phyloP scores from a whole-genome alignment of 30 jellyfish, hydroid and myxozoan species.

The Cassiopea andromeda region DNA sequence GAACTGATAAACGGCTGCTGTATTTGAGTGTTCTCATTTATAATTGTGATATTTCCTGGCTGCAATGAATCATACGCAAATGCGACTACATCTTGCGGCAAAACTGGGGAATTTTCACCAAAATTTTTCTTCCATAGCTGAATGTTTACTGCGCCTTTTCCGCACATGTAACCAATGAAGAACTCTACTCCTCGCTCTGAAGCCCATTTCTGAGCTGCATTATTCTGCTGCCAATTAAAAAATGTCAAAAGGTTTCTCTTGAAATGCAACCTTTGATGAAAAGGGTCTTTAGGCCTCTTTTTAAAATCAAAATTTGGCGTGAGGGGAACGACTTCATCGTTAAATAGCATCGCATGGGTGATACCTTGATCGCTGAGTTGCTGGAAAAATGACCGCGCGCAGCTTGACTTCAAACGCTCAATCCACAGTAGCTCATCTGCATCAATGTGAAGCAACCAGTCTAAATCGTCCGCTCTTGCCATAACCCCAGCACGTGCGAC shows the following conservation, averaged over 20 bases:
- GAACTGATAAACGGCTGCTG: slow-evolving; percentile 53
- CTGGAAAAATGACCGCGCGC: slow-evolving; percentile 50
- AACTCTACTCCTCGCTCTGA: slow-evolving; percentile 29
- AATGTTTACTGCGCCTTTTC: slow-evolving; percentile 67
- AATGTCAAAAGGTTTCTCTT: slow-evolving; percentile 41
- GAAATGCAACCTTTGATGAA: slow-evolving; percentile 65
- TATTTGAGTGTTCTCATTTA: slow-evolving; percentile 6
- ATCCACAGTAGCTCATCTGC: slow-evolving; percentile 63
- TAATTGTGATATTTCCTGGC: slow-evolving; percentile 62
- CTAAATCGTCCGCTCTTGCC: slow-evolving; percentile 61
- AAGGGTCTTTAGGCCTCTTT: slow-evolving; percentile 65
- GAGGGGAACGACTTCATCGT: slow-evolving; percentile 62
- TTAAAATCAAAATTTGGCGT: slow-evolving; percentile 55
- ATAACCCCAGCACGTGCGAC: slow-evolving; percentile 78
- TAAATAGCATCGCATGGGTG: slow-evolving; percentile 44
- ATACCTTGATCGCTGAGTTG: slow-evolving; percentile 32
- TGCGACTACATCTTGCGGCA: slow-evolving; percentile 69
- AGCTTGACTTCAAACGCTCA: slow-evolving; percentile 50
- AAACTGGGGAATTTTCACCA: slow-evolving; percentile 42
- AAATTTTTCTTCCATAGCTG: slow-evolving; percentile 43
- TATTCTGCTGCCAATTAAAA: neutral
- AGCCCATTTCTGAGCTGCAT: slow-evolving; percentile 23
- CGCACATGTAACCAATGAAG: slow-evolving; percentile 74
- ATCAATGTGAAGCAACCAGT: slow-evolving; percentile 68
- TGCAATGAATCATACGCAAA: slow-evolving; percentile 58